Evolutionary conservation across 1,140 invertebrate species (phyloP).

Genomic region (Oryctes rhinoceros): DNA sequence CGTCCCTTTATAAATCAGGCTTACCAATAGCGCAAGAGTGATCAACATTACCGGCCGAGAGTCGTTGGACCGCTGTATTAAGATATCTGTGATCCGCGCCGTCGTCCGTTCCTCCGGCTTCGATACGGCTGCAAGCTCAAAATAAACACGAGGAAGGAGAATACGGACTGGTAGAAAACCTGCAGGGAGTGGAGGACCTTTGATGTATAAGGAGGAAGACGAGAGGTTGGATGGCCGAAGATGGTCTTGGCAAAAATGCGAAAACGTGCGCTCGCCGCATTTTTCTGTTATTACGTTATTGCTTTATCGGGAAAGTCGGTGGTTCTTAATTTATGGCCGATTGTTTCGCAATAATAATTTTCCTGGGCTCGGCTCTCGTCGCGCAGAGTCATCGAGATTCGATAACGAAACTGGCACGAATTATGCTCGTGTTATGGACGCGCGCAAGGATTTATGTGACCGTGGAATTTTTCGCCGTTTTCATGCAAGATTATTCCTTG

Average conservation of each 20-base stretch:
- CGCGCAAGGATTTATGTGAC: neutral
- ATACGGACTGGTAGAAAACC: neutral
- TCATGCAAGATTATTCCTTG: neutral
- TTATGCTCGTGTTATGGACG: constrained; percentile 17
- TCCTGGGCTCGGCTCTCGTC: constrained; percentile 18
- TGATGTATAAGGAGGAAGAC: constrained; percentile 24
- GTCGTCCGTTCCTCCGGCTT: neutral
- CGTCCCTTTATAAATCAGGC: constrained; percentile 41
- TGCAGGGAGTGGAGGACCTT: constrained; percentile 14
- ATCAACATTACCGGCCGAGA: constrained; percentile 19
- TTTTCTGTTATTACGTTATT: constrained; percentile 38
- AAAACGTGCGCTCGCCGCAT: constrained; percentile 21
- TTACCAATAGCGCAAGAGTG: constrained; percentile 34
- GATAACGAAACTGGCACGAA: constrained; percentile 30
- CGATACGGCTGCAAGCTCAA: neutral
- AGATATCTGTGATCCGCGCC: constrained; percentile 18
- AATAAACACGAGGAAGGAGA: constrained; percentile 8
- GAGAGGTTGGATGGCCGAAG: constrained; percentile 27
- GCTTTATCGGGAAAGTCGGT: constrained; percentile 33
- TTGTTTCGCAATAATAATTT: constrained; percentile 38
- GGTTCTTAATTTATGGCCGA: constrained; percentile 28
- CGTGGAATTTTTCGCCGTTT: neutral
- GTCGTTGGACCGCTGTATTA: neutral
- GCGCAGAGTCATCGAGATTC: constrained; percentile 12
- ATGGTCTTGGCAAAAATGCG: constrained; percentile 20